Evolutionary conservation across 2,797 vertebrate genomes (phyloP).

Genomic region (Ceryle rudis): DNA sequence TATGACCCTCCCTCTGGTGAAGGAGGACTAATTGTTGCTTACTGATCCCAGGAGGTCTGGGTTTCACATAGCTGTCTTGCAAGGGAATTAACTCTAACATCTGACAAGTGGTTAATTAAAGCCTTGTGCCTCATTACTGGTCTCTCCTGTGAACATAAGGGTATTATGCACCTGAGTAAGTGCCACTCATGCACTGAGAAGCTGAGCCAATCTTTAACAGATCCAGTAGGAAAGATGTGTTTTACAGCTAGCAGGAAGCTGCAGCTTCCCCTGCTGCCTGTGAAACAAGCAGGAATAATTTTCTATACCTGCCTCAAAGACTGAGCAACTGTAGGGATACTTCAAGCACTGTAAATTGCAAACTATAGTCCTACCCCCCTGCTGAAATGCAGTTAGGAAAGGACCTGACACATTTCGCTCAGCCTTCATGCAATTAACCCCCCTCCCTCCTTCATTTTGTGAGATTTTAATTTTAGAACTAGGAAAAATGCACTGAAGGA

Average conservation of each 20-base stretch:
- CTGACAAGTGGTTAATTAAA: neutral
- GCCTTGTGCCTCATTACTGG: neutral
- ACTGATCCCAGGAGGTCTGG: neutral
- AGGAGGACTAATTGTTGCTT: neutral
- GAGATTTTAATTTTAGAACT: constrained; percentile 33
- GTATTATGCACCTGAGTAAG: neutral
- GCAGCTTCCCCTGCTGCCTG: neutral
- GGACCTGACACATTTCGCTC: neutral
- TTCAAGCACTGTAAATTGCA: neutral
- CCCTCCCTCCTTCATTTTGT: neutral
- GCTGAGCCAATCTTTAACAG: neutral
- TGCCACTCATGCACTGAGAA: neutral
- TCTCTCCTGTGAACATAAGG: neutral
- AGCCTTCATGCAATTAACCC: neutral
- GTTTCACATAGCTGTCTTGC: neutral
- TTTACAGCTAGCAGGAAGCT: neutral
- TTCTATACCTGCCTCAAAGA: neutral
- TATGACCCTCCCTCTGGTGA: neutral
- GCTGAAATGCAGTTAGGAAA: neutral
- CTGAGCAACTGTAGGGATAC: neutral
- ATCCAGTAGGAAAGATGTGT: neutral
- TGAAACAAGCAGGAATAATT: neutral
- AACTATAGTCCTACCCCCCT: neutral
- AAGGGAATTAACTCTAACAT: constrained; percentile 5
- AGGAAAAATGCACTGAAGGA: constrained; percentile 11